phyloP scores from a whole-genome alignment of 2,888 invertebrate genomes.

The Petrolisthes cinctipes region DNA sequence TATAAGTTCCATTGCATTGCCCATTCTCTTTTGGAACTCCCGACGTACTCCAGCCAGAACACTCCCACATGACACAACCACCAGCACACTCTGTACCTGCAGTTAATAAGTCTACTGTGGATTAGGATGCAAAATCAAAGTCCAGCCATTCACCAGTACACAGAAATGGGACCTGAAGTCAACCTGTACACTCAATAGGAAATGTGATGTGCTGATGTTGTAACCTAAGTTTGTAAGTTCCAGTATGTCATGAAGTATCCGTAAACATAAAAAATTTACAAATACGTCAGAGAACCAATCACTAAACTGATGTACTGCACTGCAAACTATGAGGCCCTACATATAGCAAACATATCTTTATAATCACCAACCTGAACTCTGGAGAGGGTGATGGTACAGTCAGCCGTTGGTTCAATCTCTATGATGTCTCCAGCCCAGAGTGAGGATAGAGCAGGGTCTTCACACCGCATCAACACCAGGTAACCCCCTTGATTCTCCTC shows the following conservation, averaged over 20 bases:
- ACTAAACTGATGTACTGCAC: no score
- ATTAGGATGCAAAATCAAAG: no score
- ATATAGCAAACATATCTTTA: background rate
- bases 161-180: no score
- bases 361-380: constrained; percentile 39
- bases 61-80: constrained; percentile 71
- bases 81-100: constrained; percentile 71
- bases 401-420: constrained; percentile 71
- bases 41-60: constrained; percentile 69
- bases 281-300: constrained; percentile 41
- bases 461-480: constrained; percentile 69
- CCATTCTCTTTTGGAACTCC: constrained; percentile 68
- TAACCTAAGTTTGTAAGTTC: no score
- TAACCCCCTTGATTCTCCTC: constrained; percentile 67
- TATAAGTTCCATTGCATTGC: constrained; percentile 68
- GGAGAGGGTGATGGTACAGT: constrained; percentile 71
- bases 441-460: constrained; percentile 42
- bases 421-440: constrained; percentile 70
- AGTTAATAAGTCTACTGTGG: background rate
- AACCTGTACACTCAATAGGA: no score
- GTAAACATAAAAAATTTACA: background rate
- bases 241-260: no score
- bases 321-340: no score
- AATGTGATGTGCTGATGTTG: no score
- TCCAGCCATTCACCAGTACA: no score